phyloP scores from a whole-genome alignment of 2,113 vertebrate species.

The Mungos mungo region DNA sequence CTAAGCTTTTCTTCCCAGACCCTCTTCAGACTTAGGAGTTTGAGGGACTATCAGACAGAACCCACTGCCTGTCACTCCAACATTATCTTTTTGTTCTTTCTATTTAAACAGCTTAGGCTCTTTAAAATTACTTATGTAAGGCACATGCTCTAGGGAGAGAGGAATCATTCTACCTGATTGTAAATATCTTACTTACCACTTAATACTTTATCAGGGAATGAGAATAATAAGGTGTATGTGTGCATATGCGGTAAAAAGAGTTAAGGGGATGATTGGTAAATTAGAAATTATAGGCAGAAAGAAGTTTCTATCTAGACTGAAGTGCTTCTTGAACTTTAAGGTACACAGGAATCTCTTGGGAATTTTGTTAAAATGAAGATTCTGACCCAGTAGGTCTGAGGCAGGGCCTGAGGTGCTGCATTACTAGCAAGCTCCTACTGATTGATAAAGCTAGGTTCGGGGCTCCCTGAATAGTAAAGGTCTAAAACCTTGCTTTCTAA shows the following conservation, averaged over 20 bases:
- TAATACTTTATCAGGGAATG: background rate
- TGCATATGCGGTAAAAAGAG: background rate
- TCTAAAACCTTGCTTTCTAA: background rate
- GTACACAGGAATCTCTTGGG: background rate
- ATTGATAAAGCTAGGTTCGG: background rate
- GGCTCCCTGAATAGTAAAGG: background rate
- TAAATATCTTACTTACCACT: background rate
- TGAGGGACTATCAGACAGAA: background rate
- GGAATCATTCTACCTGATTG: background rate
- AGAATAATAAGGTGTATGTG: background rate
- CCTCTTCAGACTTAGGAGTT: background rate
- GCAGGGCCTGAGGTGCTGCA: background rate
- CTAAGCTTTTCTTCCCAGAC: background rate
- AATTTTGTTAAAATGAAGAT: conserved; percentile 19
- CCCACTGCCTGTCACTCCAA: background rate
- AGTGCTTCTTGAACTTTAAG: background rate
- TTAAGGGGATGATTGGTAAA: background rate
- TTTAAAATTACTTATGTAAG: background rate
- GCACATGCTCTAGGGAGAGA: background rate
- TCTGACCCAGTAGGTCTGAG: background rate
- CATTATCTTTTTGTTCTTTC: background rate
- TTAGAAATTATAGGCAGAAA: background rate
- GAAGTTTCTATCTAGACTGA: background rate
- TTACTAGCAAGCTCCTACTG: background rate
- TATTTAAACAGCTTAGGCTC: background rate